Base-by-base conservation (phyloP, 2,797 vertebrate genomes). In the Myotis myotis region DNA sequence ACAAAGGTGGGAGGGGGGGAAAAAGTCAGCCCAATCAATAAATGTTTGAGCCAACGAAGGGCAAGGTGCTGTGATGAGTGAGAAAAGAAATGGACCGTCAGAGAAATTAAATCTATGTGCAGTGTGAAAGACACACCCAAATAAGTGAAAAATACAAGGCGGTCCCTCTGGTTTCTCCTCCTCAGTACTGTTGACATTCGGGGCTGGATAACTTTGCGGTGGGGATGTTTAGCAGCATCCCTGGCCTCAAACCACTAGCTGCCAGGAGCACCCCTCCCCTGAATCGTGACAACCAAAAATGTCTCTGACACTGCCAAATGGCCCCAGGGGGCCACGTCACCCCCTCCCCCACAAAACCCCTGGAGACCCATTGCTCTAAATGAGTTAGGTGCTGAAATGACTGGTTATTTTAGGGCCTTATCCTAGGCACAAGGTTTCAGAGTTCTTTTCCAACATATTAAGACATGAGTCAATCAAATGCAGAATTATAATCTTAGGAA, bases 401-500 rank as follows among this genome's bases (percentile, higher is more conserved):
- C 22, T 13, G 25, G 72, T 44, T 66, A 22, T 49, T 66, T 66
- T 78, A 36, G 47, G 28, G 19, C 7, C 44, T 74, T 15, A 55
- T 51, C 13, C 76, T 81, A 30, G 33, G 7, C 19, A n/a, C 33
- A 82, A 10, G 15, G 41, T 87, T 89, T 85, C 68, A 70, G 33
- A 89, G 84, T 81, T 89, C 41, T 90, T 74, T 53, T 70, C 68
- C 28, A 79, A 62, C 25, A 79, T 38, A 84, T 28, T 53, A 87
- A 84, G 81, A 57, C 17, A 81, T 0, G 3, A 75, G 62, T 78
- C 64, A 91, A 72, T 85, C 84, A 87, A 87, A 92, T 11, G 23
- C 41, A 90, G 76, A 92, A 94, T 87, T 75, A 70, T 8, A 87
- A 83, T 72, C 90, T 93, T 75, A 47, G 38, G 38, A 44, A n/a